Conservation (phyloP, 1,140 invertebrate species). For the Drosophila arizonae region DNA sequence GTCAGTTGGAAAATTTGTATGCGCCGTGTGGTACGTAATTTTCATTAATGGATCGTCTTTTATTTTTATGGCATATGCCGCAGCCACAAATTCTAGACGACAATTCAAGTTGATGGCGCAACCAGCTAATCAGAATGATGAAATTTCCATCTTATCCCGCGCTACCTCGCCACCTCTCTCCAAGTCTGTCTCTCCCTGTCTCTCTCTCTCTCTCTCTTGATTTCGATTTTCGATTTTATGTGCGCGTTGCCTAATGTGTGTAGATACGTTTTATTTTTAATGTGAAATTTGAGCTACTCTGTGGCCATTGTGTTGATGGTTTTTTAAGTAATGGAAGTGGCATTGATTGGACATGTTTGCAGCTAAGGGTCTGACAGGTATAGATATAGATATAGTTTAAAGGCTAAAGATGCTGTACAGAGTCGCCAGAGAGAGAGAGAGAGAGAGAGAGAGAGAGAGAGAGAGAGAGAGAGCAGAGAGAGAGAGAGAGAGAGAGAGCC, state of each 20-base stretch:
- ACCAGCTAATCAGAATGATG: constrained; percentile 71
- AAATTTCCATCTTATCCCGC: constrained; percentile 60
- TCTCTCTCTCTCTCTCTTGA: neutral
- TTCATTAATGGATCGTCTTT: constrained; percentile 64
- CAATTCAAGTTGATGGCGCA: constrained; percentile 33
- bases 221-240: constrained; percentile 12
- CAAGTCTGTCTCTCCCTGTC: neutral
- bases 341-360: constrained; percentile 60
- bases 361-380: constrained; percentile 56
- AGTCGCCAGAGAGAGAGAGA: neutral
- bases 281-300: constrained; percentile 66
- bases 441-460: too few relatives aligned
- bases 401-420: neutral
- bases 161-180: neutral
- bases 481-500: neutral
- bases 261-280: constrained; percentile 19
- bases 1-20: constrained; percentile 71
- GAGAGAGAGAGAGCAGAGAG: too few relatives aligned
- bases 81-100: constrained; percentile 42
- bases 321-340: constrained; percentile 59
- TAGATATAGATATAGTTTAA: constrained; percentile 14
- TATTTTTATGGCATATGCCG: constrained; percentile 66
- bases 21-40: constrained; percentile 48
- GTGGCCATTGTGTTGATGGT: constrained; percentile 42
- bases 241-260: constrained; percentile 23